A percentile compares a stretch with the other conserved stretches of the same genome.
Evolutionary conservation across 2,888 invertebrate species (phyloP).

Genomic region (Oeneis ivallda): DNA sequence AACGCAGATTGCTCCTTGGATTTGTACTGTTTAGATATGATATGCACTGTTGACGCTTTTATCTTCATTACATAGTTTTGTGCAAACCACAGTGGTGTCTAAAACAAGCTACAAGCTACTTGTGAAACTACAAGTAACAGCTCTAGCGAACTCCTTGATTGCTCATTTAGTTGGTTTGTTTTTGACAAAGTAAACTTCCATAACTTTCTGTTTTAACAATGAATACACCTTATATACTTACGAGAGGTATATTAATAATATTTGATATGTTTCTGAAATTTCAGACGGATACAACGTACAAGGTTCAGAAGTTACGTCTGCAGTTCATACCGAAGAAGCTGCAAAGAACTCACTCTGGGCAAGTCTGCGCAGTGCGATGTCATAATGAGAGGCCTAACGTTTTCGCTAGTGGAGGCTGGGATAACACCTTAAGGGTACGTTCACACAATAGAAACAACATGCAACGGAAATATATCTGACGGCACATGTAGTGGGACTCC

Average conservation of each 20-base stretch:
- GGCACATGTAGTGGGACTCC: no score
- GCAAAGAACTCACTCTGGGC: conserved; percentile 67
- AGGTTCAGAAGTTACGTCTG: conserved; percentile 71
- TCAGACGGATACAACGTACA: conserved; percentile 60
- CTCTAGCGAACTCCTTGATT: conserved; percentile 21
- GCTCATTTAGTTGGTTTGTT: conserved; percentile 20
- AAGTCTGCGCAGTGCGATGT: conserved; percentile 73
- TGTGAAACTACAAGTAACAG: conserved; percentile 7
- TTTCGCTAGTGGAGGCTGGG: conserved; percentile 81
- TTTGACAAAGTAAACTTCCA: conserved; percentile 21
- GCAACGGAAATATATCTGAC: no score
- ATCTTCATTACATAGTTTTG: background rate
- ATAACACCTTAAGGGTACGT: conserved; percentile 77
- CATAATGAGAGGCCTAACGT: conserved; percentile 65
- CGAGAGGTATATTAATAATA: background rate
- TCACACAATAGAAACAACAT: no score
- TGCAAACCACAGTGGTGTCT: background rate
- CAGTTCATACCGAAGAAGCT: conserved; percentile 72
- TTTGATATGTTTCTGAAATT: conserved; percentile 31
- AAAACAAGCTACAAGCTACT: background rate
- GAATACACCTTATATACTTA: background rate
- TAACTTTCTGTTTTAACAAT: conserved; percentile 16
- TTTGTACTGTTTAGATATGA: background rate
- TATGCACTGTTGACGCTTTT: background rate
- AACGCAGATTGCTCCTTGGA: no score